These are phyloP conservation scores for Caenorhabditis briggsae DNA, from an alignment of 1,140 invertebrate species.

Conservation along the genomic window DNA sequence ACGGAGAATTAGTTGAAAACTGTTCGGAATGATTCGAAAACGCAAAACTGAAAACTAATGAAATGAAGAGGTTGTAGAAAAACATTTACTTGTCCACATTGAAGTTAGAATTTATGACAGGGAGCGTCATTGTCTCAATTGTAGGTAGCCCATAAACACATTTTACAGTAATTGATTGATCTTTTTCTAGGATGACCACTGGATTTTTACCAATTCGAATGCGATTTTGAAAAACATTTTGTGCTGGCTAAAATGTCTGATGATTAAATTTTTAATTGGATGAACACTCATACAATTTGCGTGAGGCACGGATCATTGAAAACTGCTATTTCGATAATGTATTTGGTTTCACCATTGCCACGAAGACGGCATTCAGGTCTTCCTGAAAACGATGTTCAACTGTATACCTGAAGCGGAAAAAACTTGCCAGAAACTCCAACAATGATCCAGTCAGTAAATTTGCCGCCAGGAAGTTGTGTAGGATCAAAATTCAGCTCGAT, in stretches of 20 bases:
- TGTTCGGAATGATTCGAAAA: background rate
- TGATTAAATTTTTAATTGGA: background rate
- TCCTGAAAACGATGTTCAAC: slow-evolving; percentile 10
- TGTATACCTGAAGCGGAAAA: background rate
- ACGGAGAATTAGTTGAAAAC: background rate
- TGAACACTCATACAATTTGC: slow-evolving; percentile 53
- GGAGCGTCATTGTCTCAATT: slow-evolving; percentile 60
- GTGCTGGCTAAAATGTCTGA: slow-evolving; percentile 49
- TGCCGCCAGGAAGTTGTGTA: slow-evolving; percentile 57
- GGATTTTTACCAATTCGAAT: slow-evolving; percentile 64
- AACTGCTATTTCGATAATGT: slow-evolving; percentile 63
- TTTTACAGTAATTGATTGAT: slow-evolving; percentile 62
- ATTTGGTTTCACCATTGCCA: slow-evolving; percentile 61
- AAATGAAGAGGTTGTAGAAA: background rate
- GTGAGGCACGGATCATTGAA: slow-evolving; percentile 64
- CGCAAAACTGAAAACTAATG: background rate
- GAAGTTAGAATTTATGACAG: slow-evolving; percentile 61
- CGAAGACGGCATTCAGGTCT: slow-evolving; percentile 61
- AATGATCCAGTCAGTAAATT: slow-evolving; percentile 65
- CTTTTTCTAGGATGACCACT: slow-evolving; percentile 58
- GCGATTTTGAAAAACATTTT: slow-evolving; percentile 61
- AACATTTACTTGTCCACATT: slow-evolving; percentile 59
- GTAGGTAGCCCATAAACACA: slow-evolving; percentile 62
- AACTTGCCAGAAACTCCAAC: slow-evolving; percentile 62
- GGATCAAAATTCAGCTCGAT: slow-evolving; percentile 64